Percentiles rank a stretch among this genome's conserved stretches.
These are phyloP conservation scores for Zaprionus vittiger DNA, from an alignment of 1,140 invertebrate genomes.

Conservation along the genomic window DNA sequence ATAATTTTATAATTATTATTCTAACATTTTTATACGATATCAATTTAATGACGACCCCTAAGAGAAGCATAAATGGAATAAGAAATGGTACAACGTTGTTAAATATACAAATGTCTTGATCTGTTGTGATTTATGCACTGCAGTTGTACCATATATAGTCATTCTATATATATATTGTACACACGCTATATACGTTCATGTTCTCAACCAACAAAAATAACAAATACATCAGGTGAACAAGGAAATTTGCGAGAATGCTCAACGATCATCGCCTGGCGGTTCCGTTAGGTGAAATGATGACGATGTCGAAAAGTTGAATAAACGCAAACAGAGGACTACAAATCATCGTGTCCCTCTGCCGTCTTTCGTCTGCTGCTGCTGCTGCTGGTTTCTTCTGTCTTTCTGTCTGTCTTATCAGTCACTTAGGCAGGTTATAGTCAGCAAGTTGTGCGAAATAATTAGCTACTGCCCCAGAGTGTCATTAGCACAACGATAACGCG, in stretches of 20 bases:
- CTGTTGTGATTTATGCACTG: background rate
- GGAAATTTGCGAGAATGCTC: slow-evolving; percentile 31
- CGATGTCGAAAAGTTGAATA: slow-evolving; percentile 52
- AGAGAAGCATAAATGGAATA: background rate
- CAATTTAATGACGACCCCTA: background rate
- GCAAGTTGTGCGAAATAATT: slow-evolving; percentile 13
- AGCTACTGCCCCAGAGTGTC: background rate
- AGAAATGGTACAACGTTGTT: background rate
- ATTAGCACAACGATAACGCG: slow-evolving; percentile 7
- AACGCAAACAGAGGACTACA: slow-evolving; percentile 28
- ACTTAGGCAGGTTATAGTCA: slow-evolving; percentile 3
- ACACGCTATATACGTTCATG: background rate
- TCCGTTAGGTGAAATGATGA: slow-evolving; percentile 14
- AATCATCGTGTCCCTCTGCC: background rate
- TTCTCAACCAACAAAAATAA: background rate
- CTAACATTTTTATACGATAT: background rate
- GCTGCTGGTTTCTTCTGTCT: slow-evolving; percentile 12
- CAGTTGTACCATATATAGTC: background rate
- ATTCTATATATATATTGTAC: background rate
- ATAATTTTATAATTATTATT: background rate
- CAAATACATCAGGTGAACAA: slow-evolving; percentile 50
- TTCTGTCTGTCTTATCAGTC: slow-evolving; percentile 16
- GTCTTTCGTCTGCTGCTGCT: background rate
- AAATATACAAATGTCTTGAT: background rate
- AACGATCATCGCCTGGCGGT: background rate